Conservation (phyloP, 1,140 invertebrate species). For the Nasonia vitripennis region DNA sequence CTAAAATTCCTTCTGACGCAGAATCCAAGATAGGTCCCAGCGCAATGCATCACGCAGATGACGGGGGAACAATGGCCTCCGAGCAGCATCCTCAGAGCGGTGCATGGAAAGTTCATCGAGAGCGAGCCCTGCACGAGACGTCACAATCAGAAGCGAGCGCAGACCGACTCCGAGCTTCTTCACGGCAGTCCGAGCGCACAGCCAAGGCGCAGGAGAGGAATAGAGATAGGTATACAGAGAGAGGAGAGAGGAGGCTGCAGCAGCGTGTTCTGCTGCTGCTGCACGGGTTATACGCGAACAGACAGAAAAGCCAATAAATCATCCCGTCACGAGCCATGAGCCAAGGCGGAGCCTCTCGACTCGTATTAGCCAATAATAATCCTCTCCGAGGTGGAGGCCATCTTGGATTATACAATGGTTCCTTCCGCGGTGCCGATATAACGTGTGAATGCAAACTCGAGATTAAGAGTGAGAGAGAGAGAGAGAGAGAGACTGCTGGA, state of each 20-base stretch:
- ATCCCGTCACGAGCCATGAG: constrained; percentile 76
- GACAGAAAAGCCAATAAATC: constrained; percentile 76
- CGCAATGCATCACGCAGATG: neutral
- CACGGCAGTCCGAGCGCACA: neutral
- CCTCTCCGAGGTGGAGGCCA: constrained; percentile 76
- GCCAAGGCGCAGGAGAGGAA: neutral
- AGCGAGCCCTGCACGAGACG: constrained; percentile 1
- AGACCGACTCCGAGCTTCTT: neutral
- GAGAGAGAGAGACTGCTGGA: constrained; percentile 62
- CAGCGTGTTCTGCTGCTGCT: constrained; percentile 64
- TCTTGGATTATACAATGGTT: constrained; percentile 78
- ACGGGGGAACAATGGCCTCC: constrained; percentile 6
- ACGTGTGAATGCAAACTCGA: constrained; percentile 73
- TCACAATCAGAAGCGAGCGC: constrained; percentile 11
- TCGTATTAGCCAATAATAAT: constrained; percentile 80
- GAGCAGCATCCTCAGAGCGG: neutral
- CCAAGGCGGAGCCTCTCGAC: constrained; percentile 77
- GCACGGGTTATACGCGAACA: constrained; percentile 69
- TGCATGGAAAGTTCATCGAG: constrained; percentile 15
- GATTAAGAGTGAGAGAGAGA: constrained; percentile 52
- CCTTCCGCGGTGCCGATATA: constrained; percentile 69
- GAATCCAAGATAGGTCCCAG: neutral
- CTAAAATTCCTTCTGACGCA: too few relatives aligned
- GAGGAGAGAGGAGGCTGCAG: constrained; percentile 53
- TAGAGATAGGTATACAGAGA: constrained; percentile 25